phyloP scores from a whole-genome alignment of 2,113 vertebrate genomes.

The Petrocephalus microphthalmus region DNA sequence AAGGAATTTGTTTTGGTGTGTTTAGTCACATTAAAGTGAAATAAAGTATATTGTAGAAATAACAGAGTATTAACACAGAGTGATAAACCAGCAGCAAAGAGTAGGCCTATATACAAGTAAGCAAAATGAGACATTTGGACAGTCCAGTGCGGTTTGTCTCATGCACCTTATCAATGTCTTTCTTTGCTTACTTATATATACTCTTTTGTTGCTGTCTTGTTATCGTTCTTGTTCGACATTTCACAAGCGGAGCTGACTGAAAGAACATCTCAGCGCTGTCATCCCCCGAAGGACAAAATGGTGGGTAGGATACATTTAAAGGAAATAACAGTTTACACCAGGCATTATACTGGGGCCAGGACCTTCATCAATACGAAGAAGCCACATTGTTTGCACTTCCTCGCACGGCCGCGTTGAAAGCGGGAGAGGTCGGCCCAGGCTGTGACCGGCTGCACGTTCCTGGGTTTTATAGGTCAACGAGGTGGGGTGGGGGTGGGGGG shows the following conservation, averaged over 20 bases:
- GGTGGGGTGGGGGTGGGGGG: not conserved
- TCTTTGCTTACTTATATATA: not conserved
- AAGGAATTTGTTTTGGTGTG: not conserved
- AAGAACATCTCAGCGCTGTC: not conserved
- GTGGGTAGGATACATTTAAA: not conserved
- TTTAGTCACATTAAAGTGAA: not conserved
- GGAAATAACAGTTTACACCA: conserved; percentile 1
- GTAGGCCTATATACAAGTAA: not conserved
- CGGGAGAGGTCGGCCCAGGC: not conserved
- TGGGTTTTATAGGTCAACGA: not conserved
- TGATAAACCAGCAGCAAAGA: not conserved
- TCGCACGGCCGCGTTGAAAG: not conserved
- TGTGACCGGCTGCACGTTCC: not conserved
- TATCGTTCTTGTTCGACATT: not conserved
- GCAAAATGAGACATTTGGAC: not conserved
- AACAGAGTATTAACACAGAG: not conserved
- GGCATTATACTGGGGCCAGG: not conserved
- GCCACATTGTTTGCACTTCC: not conserved
- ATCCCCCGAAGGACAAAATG: not conserved
- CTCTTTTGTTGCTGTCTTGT: not conserved
- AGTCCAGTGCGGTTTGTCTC: not conserved
- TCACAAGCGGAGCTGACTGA: not conserved
- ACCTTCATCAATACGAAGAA: not conserved
- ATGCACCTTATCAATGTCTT: not conserved
- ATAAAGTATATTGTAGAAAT: not conserved